phyloP scores from a whole-genome alignment of 2,888 invertebrate genomes.

The Peribatodes rhomboidaria region DNA sequence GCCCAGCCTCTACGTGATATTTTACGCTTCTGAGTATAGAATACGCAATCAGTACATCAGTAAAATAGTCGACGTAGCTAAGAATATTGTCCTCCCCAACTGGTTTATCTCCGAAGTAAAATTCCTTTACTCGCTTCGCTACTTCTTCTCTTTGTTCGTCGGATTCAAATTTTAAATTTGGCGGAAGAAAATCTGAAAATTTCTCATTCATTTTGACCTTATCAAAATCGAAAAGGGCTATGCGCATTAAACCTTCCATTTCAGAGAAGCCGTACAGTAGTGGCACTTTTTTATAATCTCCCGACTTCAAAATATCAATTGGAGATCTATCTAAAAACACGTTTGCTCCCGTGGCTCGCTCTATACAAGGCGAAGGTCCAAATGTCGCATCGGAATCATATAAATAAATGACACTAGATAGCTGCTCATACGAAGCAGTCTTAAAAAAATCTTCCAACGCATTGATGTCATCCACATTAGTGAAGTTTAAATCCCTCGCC shows the following conservation, averaged over 20 bases:
- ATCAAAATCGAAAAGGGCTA: conserved; percentile 46
- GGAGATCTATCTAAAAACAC: conserved; percentile 1
- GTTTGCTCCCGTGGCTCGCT: background rate
- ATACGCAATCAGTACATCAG: conserved; percentile 54
- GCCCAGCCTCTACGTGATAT: conserved; percentile 38
- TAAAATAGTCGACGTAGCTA: conserved; percentile 45
- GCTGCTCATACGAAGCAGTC: conserved; percentile 48
- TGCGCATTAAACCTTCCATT: conserved; percentile 55
- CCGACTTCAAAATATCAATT: background rate
- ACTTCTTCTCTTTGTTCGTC: conserved; percentile 52
- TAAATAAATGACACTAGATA: background rate
- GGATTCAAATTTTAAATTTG: conserved; percentile 54
- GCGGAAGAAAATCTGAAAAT: conserved; percentile 66
- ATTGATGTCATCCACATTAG: conserved; percentile 54
- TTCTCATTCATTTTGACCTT: conserved; percentile 30
- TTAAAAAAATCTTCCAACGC: conserved; percentile 64
- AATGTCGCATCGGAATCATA: background rate
- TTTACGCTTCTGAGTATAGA: conserved; percentile 46
- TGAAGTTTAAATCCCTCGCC: conserved; percentile 52
- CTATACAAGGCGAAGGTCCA: background rate
- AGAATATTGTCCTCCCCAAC: conserved; percentile 43
- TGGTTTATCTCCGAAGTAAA: conserved; percentile 53
- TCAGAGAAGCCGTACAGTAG: conserved; percentile 46
- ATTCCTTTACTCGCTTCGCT: conserved; percentile 52
- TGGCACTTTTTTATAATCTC: conserved; percentile 48